A percentile compares a stretch with the other conserved stretches of the same genome.
Conservation (phyloP, 2,888 invertebrate genomes). For the Eupeodes latifasciatus region DNA sequence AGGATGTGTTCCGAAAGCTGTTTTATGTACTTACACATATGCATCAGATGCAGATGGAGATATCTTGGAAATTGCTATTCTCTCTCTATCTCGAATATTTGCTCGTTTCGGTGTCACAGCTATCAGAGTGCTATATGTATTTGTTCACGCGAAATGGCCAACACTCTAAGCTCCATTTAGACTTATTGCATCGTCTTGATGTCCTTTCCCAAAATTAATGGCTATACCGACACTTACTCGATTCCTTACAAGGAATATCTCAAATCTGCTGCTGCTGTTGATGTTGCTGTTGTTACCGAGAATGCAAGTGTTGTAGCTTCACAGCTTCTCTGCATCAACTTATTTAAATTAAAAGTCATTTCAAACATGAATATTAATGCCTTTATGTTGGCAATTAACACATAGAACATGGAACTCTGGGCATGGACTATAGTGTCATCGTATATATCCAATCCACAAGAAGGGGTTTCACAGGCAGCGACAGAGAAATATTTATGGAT, state of each 20-base stretch:
- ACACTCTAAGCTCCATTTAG: slow-evolving; percentile 14
- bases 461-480: background rate
- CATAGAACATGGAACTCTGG: slow-evolving; percentile 57
- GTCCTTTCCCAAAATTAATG: slow-evolving; percentile 69
- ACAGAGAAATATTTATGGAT: slow-evolving; percentile 68
- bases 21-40: background rate
- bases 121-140: slow-evolving; percentile 60
- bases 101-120: slow-evolving; percentile 44
- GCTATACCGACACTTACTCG: slow-evolving; percentile 22
- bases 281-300: slow-evolving; percentile 18
- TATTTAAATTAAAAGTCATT: slow-evolving; percentile 78
- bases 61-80: slow-evolving; percentile 35
- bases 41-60: slow-evolving; percentile 48
- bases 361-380: slow-evolving; percentile 78
- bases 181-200: slow-evolving; percentile 26
- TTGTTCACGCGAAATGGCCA: slow-evolving; percentile 64
- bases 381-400: slow-evolving; percentile 77
- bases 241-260: slow-evolving; percentile 56
- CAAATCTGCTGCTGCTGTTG: slow-evolving; percentile 12
- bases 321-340: slow-evolving; percentile 31
- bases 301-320: slow-evolving; percentile 12
- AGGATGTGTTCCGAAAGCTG: slow-evolving; percentile 55
- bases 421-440: background rate
- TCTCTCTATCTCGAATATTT: background rate
- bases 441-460: background rate